These are phyloP conservation scores for Carcina quercana DNA, from an alignment of 2,888 invertebrate genomes.

Conservation along the genomic window DNA sequence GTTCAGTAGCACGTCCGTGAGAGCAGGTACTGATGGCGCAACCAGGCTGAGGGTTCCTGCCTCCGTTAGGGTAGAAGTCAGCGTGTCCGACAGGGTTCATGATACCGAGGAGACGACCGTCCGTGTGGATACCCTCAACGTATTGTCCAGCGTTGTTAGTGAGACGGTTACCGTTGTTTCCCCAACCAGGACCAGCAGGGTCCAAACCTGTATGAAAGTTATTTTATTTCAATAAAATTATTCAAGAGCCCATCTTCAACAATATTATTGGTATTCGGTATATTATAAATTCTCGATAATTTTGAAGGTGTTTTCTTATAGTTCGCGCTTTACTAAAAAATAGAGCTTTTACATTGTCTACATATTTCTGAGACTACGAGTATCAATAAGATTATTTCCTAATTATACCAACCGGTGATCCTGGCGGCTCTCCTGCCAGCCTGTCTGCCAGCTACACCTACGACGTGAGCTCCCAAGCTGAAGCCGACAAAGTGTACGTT, in stretches of 20 bases:
- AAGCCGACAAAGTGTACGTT: slow-evolving; percentile 40
- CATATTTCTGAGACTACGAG: no score
- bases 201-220: slow-evolving; percentile 45
- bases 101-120: slow-evolving; percentile 46
- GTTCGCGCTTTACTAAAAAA: no score
- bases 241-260: no score
- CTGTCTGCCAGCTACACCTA: slow-evolving; percentile 35
- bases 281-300: no score
- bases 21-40: slow-evolving; percentile 45
- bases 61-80: slow-evolving; percentile 61
- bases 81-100: slow-evolving; percentile 35
- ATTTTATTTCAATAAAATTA: no score
- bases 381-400: no score
- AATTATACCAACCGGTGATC: slow-evolving; percentile 26
- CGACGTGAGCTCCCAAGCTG: slow-evolving; percentile 46
- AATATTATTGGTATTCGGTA: no score
- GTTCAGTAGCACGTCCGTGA: slow-evolving; percentile 38
- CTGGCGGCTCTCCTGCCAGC: slow-evolving; percentile 22
- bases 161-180: slow-evolving; percentile 35
- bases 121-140: slow-evolving; percentile 57
- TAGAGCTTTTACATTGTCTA: no score
- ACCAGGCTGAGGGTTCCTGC: slow-evolving; percentile 48
- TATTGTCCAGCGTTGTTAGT: slow-evolving; percentile 34
- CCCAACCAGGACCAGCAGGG: slow-evolving; percentile 51
- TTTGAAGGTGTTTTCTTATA: no score